phyloP scores from a whole-genome alignment of 2,113 vertebrate genomes.

The Dasyprocta punctata region DNA sequence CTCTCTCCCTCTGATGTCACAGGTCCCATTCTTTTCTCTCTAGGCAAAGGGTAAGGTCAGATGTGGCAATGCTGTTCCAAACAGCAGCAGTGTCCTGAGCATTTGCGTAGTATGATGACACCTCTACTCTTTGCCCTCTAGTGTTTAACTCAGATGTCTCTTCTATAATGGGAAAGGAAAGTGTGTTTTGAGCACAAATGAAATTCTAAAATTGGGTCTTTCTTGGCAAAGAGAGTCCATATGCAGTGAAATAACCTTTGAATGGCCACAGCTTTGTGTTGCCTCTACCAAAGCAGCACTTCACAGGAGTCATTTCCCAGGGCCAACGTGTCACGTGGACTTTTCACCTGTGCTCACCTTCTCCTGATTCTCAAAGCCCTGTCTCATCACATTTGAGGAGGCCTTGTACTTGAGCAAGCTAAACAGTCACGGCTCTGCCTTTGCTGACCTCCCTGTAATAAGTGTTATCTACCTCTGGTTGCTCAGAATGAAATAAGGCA shows the following conservation, averaged over 20 bases:
- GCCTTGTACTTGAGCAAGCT: slow-evolving; percentile 44
- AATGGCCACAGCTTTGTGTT: background rate
- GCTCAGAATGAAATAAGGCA: slow-evolving; percentile 34
- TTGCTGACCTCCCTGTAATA: slow-evolving; percentile 30
- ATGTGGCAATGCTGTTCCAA: background rate
- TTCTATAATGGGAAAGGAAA: background rate
- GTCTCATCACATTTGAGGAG: slow-evolving; percentile 69
- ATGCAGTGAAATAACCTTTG: background rate
- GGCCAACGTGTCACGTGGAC: slow-evolving; percentile 15
- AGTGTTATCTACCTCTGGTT: background rate
- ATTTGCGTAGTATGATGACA: background rate
- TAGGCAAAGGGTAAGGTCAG: slow-evolving; percentile 44
- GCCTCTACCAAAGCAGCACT: background rate
- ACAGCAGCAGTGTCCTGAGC: background rate
- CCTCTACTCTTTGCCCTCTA: slow-evolving; percentile 38
- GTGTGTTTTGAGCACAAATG: background rate
- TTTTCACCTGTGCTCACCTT: slow-evolving; percentile 46
- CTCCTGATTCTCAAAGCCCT: slow-evolving; percentile 48
- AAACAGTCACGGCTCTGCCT: slow-evolving; percentile 1
- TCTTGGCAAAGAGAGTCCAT: background rate
- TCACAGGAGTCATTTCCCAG: background rate
- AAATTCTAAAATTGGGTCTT: slow-evolving; percentile 8
- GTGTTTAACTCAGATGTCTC: slow-evolving; percentile 21
- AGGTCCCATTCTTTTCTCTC: slow-evolving; percentile 38
- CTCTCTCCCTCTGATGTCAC: slow-evolving; percentile 55